phyloP scores from a whole-genome alignment of 1,140 invertebrate genomes.

The Pemphigus obesinymphae region DNA sequence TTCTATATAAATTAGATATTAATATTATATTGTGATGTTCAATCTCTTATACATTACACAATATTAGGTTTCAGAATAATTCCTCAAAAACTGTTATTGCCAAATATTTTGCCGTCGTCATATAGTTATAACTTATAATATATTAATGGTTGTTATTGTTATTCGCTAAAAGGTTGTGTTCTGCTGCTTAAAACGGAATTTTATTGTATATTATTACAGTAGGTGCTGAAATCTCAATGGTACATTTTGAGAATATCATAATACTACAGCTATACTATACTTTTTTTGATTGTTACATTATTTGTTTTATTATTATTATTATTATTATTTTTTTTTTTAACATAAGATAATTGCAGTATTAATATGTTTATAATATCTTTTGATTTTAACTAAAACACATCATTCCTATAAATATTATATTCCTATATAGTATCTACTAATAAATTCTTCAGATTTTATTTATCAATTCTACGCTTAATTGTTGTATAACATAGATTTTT shows the following conservation, averaged over 20 bases:
- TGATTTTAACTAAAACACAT: background rate
- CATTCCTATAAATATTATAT: background rate
- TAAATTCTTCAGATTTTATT: background rate
- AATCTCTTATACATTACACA: no score
- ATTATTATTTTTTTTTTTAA: background rate
- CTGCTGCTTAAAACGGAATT: background rate
- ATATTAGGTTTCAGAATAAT: no score
- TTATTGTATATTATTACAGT: background rate
- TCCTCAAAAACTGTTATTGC: background rate
- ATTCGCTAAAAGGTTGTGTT: background rate
- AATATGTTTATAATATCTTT: conserved; percentile 8
- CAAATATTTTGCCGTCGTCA: background rate
- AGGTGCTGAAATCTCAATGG: background rate
- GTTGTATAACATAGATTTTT: background rate
- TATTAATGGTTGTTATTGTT: background rate
- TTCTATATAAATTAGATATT: background rate
- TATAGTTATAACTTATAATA: background rate
- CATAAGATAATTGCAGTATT: conserved; percentile 7
- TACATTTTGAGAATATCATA: background rate
- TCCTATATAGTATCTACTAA: background rate
- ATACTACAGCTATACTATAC: background rate
- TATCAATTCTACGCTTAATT: background rate
- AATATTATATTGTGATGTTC: background rate
- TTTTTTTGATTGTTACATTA: background rate
- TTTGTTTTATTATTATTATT: background rate